Evolutionary conservation across 2,797 vertebrate species (phyloP).

Genomic region (Meriones psammophilus): DNA sequence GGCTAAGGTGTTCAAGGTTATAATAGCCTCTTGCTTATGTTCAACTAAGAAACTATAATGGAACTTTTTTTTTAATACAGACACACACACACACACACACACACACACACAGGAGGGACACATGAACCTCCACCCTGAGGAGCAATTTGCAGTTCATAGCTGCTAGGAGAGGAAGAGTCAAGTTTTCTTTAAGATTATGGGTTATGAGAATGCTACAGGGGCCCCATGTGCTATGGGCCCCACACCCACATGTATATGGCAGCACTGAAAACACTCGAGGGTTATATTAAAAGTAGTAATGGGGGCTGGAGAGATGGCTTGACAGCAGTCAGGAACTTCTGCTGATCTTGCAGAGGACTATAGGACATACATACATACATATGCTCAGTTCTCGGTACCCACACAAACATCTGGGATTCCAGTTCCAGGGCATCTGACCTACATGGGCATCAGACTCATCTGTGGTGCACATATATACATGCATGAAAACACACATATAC

Average conservation of each 20-base stretch:
- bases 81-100: too few species aligned
- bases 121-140: neutral
- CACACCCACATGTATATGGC: neutral
- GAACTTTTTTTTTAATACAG: neutral
- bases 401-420: neutral
- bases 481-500: neutral
- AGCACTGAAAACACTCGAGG: neutral
- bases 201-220: neutral
- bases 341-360: neutral
- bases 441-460: neutral
- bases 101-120: neutral
- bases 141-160: neutral
- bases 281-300: neutral
- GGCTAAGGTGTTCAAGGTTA: neutral
- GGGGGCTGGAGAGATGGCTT: neutral
- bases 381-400: neutral
- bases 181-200: neutral
- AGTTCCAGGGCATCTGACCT: neutral
- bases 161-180: neutral
- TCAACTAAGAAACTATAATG: neutral
- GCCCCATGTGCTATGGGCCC: too few species aligned
- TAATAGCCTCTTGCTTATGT: neutral
- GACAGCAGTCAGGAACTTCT: neutral
- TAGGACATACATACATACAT: too few species aligned
- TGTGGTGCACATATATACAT: neutral